A percentile compares a stretch with the other conserved stretches of the same genome.
Conservation (phyloP, 2,888 invertebrate species). For the Deilephila elpenor region DNA sequence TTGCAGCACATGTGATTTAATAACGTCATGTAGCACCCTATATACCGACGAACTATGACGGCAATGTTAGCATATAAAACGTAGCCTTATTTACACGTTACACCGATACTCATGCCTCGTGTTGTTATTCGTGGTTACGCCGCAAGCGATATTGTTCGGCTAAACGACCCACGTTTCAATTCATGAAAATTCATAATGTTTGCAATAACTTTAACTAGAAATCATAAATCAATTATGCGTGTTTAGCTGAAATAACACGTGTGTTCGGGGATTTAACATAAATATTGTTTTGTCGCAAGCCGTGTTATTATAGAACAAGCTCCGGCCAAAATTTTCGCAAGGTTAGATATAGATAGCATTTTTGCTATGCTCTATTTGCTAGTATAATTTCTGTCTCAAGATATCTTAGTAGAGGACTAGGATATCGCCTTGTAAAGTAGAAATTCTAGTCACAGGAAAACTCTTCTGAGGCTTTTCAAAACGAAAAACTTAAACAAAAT, state of each 20-base stretch:
- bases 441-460: too few species aligned
- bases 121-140: neutral
- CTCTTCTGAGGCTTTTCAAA: too few species aligned
- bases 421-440: too few species aligned
- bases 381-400: too few species aligned
- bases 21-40: neutral
- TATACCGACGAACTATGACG: neutral
- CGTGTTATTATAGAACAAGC: neutral
- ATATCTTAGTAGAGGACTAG: too few species aligned
- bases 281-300: neutral
- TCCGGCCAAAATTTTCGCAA: too few species aligned
- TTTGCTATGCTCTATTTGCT: too few species aligned
- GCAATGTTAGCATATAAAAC: neutral
- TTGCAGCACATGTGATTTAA: too few species aligned
- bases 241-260: neutral
- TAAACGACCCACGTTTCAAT: neutral
- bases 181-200: slow-evolving; percentile 14
- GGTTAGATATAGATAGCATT: too few species aligned
- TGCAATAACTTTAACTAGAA: neutral
- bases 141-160: neutral
- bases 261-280: neutral
- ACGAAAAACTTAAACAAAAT: too few species aligned
- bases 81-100: slow-evolving; percentile 20
- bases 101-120: slow-evolving; percentile 1
- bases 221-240: neutral